Conservation (phyloP, 2,113 vertebrate species). For the Eublepharis macularius region DNA sequence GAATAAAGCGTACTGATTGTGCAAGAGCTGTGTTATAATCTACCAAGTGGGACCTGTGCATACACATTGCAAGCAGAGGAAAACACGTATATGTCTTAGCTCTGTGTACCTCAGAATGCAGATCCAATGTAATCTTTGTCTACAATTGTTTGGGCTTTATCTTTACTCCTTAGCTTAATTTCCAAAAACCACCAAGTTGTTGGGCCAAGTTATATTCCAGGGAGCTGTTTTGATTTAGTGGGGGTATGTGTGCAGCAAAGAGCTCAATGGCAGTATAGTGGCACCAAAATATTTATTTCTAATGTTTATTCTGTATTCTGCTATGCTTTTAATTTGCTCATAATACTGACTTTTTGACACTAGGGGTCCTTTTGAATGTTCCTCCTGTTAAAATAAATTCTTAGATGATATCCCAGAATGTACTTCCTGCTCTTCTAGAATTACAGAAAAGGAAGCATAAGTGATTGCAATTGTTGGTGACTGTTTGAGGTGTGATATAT, state of each 20-base stretch:
- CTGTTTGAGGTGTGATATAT: neutral
- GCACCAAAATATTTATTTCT: neutral
- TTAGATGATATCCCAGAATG: neutral
- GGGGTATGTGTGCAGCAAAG: neutral
- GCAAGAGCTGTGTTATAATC: rapidly evolving
- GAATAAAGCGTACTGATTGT: neutral
- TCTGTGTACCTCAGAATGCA: neutral
- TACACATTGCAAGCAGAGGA: neutral
- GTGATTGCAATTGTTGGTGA: neutral
- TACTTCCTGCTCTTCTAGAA: neutral
- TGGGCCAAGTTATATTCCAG: rapidly evolving
- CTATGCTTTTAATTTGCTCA: neutral
- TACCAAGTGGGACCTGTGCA: neutral
- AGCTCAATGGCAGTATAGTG: neutral
- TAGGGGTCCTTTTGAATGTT: neutral
- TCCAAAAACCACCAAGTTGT: rapidly evolving
- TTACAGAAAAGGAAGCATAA: neutral
- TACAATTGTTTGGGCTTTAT: rapidly evolving
- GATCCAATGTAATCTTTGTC: rapidly evolving
- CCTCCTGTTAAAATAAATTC: neutral
- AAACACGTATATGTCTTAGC: neutral
- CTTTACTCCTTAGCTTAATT: rapidly evolving
- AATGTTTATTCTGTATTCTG: neutral
- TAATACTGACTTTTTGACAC: neutral
- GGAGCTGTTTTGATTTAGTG: neutral